Evolutionary conservation across 2,888 invertebrate species (phyloP).

Genomic region (Agonopterix subpropinquella): DNA sequence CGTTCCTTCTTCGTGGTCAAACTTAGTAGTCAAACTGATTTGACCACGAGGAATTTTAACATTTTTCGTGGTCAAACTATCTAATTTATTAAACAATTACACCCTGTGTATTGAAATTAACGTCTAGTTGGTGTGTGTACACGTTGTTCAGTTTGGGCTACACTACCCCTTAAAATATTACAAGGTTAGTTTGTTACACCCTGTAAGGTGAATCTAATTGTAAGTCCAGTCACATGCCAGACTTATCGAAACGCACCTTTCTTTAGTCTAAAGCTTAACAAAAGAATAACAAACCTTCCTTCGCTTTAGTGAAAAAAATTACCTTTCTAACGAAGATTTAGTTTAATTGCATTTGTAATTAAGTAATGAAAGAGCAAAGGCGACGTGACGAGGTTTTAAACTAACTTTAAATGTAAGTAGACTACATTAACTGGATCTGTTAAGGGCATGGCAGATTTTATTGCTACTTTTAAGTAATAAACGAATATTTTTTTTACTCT

Average conservation of each 20-base stretch:
- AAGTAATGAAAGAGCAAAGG: constrained; percentile 29
- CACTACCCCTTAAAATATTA: too few species aligned
- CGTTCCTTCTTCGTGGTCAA: too few species aligned
- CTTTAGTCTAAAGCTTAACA: constrained; percentile 1
- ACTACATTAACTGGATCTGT: constrained; percentile 4
- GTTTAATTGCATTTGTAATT: constrained; percentile 32
- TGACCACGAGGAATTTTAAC: too few species aligned
- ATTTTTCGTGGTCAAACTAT: too few species aligned
- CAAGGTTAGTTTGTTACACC: not conserved
- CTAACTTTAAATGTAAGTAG: constrained; percentile 10
- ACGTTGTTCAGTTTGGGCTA: too few species aligned
- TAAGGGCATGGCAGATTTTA: not conserved
- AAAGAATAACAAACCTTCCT: constrained; percentile 7
- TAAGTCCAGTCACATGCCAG: constrained; percentile 1
- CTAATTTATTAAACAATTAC: too few species aligned
- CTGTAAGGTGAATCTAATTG: not conserved
- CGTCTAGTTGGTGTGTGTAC: too few species aligned
- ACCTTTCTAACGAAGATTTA: constrained; percentile 28
- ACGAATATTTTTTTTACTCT: too few species aligned
- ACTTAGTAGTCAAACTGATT: too few species aligned
- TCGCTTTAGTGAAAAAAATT: constrained; percentile 14
- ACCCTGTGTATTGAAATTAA: too few species aligned
- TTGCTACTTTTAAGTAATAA: too few species aligned
- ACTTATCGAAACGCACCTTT: constrained; percentile 7
- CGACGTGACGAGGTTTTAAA: constrained; percentile 21